Evolutionary conservation across 2,797 vertebrate genomes (phyloP).

Genomic region (Lycodopsis pacificus): DNA sequence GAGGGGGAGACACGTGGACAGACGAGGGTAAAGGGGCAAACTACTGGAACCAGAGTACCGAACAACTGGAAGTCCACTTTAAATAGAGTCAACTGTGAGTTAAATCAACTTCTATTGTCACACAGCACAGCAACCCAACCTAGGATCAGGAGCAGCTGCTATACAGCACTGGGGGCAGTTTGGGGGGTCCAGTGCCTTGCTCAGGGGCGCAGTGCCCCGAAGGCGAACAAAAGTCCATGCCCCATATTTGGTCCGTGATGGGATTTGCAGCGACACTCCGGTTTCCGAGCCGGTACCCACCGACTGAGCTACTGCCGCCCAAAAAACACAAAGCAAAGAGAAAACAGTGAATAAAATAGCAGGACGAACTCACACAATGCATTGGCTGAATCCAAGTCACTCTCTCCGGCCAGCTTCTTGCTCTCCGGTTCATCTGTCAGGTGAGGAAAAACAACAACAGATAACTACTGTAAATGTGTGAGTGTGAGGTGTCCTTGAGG

Average conservation of each 20-base stretch:
- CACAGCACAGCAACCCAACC: background rate
- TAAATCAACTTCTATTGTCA: background rate
- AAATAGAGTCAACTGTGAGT: background rate
- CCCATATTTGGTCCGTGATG: background rate
- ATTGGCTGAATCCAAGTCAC: slow-evolving; percentile 78
- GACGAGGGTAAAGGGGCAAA: slow-evolving; percentile 20
- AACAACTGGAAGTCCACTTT: background rate
- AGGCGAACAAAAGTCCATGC: too few species aligned
- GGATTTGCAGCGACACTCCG: background rate
- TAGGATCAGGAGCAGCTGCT: background rate
- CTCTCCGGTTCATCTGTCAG: slow-evolving; percentile 90
- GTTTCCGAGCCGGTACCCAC: too few species aligned
- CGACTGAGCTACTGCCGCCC: too few species aligned
- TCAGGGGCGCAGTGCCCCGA: too few species aligned
- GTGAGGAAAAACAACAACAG: background rate
- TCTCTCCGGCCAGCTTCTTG: slow-evolving; percentile 91
- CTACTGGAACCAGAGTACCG: slow-evolving; percentile 4
- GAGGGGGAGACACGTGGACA: background rate
- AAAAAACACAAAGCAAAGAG: background rate
- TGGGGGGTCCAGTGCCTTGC: too few species aligned
- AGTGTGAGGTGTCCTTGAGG: background rate
- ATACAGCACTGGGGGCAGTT: too few species aligned
- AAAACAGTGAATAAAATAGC: background rate
- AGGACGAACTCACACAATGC: slow-evolving; percentile 69
- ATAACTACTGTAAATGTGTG: background rate